Percentiles rank a stretch among this genome's conserved stretches.
Evolutionary conservation across 2,113 vertebrate species (phyloP).

Genomic region (Chaenocephalus aceratus): DNA sequence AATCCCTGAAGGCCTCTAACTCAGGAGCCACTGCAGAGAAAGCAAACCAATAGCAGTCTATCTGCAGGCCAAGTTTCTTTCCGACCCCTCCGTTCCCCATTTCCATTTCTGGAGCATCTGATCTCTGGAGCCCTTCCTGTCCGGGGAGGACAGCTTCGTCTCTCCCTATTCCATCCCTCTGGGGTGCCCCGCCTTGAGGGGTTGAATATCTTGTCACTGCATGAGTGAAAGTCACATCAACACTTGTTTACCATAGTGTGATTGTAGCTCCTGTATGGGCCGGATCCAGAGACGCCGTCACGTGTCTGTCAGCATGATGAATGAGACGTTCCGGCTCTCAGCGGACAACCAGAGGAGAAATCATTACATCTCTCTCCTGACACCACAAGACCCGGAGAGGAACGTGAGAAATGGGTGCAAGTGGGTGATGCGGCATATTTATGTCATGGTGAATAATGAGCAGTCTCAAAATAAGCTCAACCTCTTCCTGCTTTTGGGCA

Average conservation of each 20-base stretch:
- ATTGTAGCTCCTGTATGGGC: not conserved
- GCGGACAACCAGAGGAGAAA: conserved; percentile 44
- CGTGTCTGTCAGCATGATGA: conserved; percentile 46
- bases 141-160: conserved; percentile 9
- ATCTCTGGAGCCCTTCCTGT: conserved; percentile 17
- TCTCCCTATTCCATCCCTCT: not conserved
- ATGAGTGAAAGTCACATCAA: conserved; percentile 30
- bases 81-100: conserved; percentile 2
- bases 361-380: conserved; percentile 33
- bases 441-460: not conserved
- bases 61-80: conserved; percentile 21
- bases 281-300: conserved; percentile 37
- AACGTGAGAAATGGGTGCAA: conserved; percentile 28
- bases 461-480: not conserved
- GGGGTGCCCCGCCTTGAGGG: conserved; percentile 17
- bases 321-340: conserved; percentile 36
- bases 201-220: conserved; percentile 47
- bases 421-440: conserved; percentile 3
- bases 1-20: conserved; percentile 54
- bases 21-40: conserved; percentile 18
- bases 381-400: conserved; percentile 8
- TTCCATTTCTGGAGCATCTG: not conserved
- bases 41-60: conserved; percentile 41
- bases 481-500: not conserved
- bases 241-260: conserved; percentile 34